phyloP scores from a whole-genome alignment of 2,888 invertebrate species.

The Aquatica leii region DNA sequence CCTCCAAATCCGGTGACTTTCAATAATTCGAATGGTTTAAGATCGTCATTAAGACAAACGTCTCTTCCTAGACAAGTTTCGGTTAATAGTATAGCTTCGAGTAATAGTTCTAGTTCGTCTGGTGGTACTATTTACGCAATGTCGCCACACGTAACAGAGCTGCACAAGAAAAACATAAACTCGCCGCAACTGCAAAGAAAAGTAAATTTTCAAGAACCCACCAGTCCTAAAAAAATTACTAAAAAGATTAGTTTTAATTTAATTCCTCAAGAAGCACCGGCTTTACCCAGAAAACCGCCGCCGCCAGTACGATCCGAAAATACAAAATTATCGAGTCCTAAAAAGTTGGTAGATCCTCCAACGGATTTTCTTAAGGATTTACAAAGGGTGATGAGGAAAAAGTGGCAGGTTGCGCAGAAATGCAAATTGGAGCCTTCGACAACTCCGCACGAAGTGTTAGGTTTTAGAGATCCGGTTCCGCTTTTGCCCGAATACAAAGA shows the following conservation, averaged over 20 bases:
- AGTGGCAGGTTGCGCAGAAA: constrained; percentile 93
- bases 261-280: constrained; percentile 64
- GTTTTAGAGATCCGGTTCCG: constrained; percentile 84
- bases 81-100: constrained; percentile 65
- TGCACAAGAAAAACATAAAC: constrained; percentile 66
- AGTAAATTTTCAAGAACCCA: constrained; percentile 71
- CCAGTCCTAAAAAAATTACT: constrained; percentile 63
- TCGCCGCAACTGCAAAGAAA: constrained; percentile 65
- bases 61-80: constrained; percentile 67
- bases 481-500: constrained; percentile 78
- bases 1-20: constrained; percentile 48
- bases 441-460: constrained; percentile 89
- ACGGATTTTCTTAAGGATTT: constrained; percentile 87
- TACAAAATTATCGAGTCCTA: constrained; percentile 78
- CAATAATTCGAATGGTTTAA: constrained; percentile 51
- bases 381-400: constrained; percentile 91
- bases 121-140: constrained; percentile 48
- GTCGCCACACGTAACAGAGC: constrained; percentile 65
- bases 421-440: constrained; percentile 88
- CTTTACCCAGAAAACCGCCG: constrained; percentile 72
- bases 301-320: constrained; percentile 81
- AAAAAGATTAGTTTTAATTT: constrained; percentile 75
- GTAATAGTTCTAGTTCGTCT: constrained; percentile 61
- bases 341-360: constrained; percentile 79
- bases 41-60: constrained; percentile 55